Percentiles rank a stretch among this genome's conserved stretches.
These are phyloP conservation scores for Saccostrea cuccullata DNA, from an alignment of 1,140 invertebrate genomes.

Conservation along the genomic window DNA sequence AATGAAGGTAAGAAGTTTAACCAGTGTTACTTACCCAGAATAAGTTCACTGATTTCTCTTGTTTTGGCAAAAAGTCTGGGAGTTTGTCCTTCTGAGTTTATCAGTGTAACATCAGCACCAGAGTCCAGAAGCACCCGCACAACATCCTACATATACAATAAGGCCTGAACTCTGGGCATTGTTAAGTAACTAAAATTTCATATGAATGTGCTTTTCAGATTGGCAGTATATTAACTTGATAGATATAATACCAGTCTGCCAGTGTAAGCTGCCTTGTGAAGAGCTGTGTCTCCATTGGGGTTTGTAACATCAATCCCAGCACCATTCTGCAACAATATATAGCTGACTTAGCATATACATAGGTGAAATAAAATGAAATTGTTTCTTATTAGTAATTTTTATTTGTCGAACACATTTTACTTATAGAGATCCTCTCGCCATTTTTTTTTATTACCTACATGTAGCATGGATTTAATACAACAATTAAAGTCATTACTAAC, in stretches of 20 bases:
- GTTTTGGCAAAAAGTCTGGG: constrained; percentile 82
- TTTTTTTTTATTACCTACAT: too few species aligned
- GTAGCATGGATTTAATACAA: too few species aligned
- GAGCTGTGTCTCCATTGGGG: constrained; percentile 79
- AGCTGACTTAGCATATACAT: background rate
- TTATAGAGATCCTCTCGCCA: too few species aligned
- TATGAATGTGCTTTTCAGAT: too few species aligned
- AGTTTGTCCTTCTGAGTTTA: constrained; percentile 83
- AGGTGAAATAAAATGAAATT: background rate
- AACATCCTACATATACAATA: constrained; percentile 72
- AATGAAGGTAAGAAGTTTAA: background rate
- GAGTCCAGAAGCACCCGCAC: constrained; percentile 78
- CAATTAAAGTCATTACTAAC: too few species aligned
- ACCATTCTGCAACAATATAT: constrained; percentile 71
- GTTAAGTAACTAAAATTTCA: too few species aligned
- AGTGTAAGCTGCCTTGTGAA: constrained; percentile 81
- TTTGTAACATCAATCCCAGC: constrained; percentile 80
- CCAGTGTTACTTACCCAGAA: constrained; percentile 77
- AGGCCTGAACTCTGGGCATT: too few species aligned
- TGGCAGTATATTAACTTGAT: background rate
- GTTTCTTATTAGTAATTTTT: too few species aligned
- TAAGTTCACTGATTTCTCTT: constrained; percentile 81
- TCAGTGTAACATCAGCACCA: constrained; percentile 79
- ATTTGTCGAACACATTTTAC: too few species aligned
- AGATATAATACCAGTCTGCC: constrained; percentile 70